phyloP scores from a whole-genome alignment of 2,113 vertebrate genomes.

The Micronycteris hirsuta region DNA sequence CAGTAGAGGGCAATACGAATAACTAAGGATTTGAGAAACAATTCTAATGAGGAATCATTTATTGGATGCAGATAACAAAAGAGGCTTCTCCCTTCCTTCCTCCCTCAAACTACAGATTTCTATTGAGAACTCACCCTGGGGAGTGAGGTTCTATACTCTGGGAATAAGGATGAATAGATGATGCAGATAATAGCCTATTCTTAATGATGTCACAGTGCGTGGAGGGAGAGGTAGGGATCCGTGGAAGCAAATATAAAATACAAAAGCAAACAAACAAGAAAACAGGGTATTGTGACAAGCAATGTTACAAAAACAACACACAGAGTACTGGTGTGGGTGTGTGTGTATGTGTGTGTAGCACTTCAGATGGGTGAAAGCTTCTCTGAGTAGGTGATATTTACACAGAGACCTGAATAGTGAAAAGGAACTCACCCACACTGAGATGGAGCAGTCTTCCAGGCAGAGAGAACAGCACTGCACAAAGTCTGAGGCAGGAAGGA shows the following conservation, averaged over 20 bases:
- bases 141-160: not conserved
- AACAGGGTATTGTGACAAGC: not conserved
- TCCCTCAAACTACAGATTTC: not conserved
- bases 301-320: not conserved
- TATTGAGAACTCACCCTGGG: not conserved
- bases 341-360: not conserved
- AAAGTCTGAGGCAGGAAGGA: not conserved
- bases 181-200: not conserved
- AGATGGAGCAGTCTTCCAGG: not conserved
- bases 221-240: no score
- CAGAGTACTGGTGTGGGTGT: not conserved
- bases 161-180: not conserved
- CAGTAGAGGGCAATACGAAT: not conserved
- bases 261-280: not conserved
- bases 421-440: not conserved
- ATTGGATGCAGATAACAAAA: not conserved
- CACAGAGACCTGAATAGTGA: not conserved
- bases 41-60: not conserved
- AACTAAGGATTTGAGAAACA: not conserved
- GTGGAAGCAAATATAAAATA: not conserved
- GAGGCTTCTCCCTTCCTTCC: not conserved
- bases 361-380: not conserved
- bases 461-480: not conserved
- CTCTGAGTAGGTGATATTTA: not conserved
- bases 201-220: not conserved